These are phyloP conservation scores for Habropoda laboriosa DNA, from an alignment of 1,140 invertebrate genomes.

Conservation along the genomic window DNA sequence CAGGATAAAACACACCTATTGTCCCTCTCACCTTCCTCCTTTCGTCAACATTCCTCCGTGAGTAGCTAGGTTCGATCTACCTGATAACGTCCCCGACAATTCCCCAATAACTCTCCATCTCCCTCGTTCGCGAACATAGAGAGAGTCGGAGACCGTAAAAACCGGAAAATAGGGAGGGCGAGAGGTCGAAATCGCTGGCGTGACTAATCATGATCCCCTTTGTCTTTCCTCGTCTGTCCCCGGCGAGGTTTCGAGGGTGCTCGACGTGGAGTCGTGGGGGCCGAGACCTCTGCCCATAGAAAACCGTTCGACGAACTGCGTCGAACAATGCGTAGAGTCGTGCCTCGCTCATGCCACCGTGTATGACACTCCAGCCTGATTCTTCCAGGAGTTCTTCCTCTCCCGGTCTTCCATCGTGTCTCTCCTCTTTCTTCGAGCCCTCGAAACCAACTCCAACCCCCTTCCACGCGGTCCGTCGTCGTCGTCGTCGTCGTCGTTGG, in stretches of 20 bases:
- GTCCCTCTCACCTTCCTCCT: too few species aligned
- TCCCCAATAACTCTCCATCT: too few species aligned
- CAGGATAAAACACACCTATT: too few species aligned
- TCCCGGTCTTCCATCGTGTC: conserved; percentile 13
- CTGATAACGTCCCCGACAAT: too few species aligned
- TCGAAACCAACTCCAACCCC: conserved; percentile 26
- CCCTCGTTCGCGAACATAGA: not conserved
- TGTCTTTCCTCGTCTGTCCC: conserved; percentile 24
- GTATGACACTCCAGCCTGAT: conserved; percentile 52
- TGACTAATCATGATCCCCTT: conserved; percentile 44
- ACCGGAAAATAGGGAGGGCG: not conserved
- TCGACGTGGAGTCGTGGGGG: conserved; percentile 5
- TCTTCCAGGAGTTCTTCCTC: conserved; percentile 47
- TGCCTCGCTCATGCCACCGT: conserved; percentile 24
- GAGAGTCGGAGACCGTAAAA: not conserved
- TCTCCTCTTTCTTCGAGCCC: conserved; percentile 33
- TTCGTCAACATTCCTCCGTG: too few species aligned
- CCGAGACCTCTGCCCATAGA: conserved; percentile 37
- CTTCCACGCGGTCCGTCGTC: not conserved
- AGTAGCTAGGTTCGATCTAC: too few species aligned
- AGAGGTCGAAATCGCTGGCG: conserved; percentile 35
- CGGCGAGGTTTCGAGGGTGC: conserved; percentile 31
- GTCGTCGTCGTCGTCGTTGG: conserved; percentile 22
- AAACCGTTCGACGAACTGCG: conserved; percentile 22
- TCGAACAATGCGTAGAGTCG: conserved; percentile 52